Evolutionary conservation across 1,140 invertebrate genomes (phyloP), one percentile per base, ranked within the genome.

Genomic region (Euglossa dilemma): DNA sequence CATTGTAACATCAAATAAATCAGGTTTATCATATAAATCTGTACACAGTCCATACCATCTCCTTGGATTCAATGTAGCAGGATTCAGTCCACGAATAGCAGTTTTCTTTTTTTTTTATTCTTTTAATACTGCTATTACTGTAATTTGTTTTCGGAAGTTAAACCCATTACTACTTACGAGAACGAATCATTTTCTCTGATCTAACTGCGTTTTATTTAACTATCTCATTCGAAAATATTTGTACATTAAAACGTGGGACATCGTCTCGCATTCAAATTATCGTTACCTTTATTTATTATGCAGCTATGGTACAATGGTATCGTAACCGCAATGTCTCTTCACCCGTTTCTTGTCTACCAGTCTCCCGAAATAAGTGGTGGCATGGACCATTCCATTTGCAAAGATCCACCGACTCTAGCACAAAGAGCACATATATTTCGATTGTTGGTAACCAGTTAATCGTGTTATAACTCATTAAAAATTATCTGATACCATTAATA

Each of bases 201-300:
- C 87, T 90, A 92, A 92, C 92, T 89, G 91, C 89, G 89, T 90
- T 92, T 93, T 93, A 94, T 91, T 93, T 92, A 93, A 93, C 92
- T 92, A 93, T 90, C 90, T 92, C 90, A 91, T 90, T 93, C 91
- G 93, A 93, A 93, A 93, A 93, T 93, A 94, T 94, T 94, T 94
- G 93, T 93, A 94, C 93, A 94, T 93, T 93, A 92, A 93, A 92
- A 93, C 91, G 92, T 93, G 90, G 92, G 92, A 91, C 90, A 92
- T 91, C 85, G 80, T 92, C 87, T 92, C 91, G 88, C 91, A 90
- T 92, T 93, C 90, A 88, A 93, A 93, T 93, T 93, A 91, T 92
- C 89, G 84, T 93, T 93, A 93, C 81, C 87, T 93, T 93, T 91
- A 89, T 93, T 93, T 91, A 93, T 92, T 89, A 91, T 91, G 92